phyloP scores from a whole-genome alignment of 2,113 vertebrate genomes.

The Climacteris rufus region DNA sequence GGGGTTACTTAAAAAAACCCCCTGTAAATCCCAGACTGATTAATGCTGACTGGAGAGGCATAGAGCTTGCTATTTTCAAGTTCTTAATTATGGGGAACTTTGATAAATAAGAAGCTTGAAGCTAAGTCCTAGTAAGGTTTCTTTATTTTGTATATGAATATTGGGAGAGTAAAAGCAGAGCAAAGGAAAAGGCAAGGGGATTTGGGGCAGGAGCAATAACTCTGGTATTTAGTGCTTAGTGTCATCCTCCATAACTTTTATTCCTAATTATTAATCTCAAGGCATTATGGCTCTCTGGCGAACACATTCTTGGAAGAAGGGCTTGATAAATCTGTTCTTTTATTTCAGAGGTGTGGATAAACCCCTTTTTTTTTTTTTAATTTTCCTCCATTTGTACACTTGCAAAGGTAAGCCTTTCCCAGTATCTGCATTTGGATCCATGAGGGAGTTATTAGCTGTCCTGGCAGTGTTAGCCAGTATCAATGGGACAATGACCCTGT shows the following conservation, averaged over 20 bases:
- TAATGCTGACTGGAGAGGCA: background rate
- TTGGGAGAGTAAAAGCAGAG: background rate
- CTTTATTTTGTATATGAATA: background rate
- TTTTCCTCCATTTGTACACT: background rate
- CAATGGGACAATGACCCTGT: background rate
- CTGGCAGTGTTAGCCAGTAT: background rate
- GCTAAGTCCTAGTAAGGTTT: background rate
- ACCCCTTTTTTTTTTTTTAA: background rate
- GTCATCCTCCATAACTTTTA: background rate
- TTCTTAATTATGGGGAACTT: background rate
- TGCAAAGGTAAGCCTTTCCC: background rate
- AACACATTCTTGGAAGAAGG: background rate
- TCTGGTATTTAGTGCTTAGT: background rate
- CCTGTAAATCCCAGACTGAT: accelerated
- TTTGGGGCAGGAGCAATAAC: background rate
- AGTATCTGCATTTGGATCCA: background rate
- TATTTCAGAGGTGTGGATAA: background rate
- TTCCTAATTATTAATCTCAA: background rate
- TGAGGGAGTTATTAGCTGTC: background rate
- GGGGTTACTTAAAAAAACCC: background rate
- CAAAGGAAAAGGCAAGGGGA: background rate
- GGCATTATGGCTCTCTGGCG: background rate
- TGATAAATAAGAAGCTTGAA: background rate
- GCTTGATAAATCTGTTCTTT: background rate
- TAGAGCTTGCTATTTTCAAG: background rate